Percentiles rank a stretch among this genome's conserved stretches.
Conservation (phyloP, 2,797 vertebrate genomes). For the Cirrhinus mrigala region DNA sequence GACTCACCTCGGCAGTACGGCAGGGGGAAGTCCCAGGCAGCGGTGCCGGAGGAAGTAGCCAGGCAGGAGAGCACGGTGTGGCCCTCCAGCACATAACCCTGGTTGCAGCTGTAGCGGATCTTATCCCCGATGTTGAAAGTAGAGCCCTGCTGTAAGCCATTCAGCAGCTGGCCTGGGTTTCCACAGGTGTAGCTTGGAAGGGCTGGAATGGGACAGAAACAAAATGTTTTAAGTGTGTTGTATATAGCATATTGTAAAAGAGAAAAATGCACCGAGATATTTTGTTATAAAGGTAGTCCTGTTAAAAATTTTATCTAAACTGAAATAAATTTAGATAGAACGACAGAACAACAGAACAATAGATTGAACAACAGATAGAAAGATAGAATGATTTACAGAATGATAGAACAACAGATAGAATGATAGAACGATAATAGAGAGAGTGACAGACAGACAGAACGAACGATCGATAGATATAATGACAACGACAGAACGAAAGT, state of each 20-base stretch:
- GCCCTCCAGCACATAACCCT: constrained; percentile 92
- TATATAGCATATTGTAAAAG: background rate
- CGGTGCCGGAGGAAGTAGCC: constrained; percentile 83
- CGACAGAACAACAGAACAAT: no score
- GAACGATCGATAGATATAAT: no score
- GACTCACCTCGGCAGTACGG: constrained; percentile 94
- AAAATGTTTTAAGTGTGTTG: constrained; percentile 14
- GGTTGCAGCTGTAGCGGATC: constrained; percentile 95
- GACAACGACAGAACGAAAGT: background rate
- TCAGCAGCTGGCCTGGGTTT: constrained; percentile 91
- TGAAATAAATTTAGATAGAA: background rate
- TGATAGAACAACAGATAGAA: background rate
- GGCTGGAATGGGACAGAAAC: constrained; percentile 72
- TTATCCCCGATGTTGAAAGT: constrained; percentile 96
- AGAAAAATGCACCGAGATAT: background rate
- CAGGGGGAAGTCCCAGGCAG: constrained; percentile 97
- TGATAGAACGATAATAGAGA: no score
- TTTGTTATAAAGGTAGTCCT: no score
- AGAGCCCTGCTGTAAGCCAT: constrained; percentile 92
- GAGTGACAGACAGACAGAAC: background rate
- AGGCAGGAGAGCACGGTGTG: constrained; percentile 95
- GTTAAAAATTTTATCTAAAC: background rate
- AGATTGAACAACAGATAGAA: background rate
- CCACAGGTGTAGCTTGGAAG: constrained; percentile 96
- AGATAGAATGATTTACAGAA: no score